A percentile compares a stretch with the other conserved stretches of the same genome.
phyloP scores from a whole-genome alignment of 1,140 invertebrate genomes.

The Diprion similis region DNA sequence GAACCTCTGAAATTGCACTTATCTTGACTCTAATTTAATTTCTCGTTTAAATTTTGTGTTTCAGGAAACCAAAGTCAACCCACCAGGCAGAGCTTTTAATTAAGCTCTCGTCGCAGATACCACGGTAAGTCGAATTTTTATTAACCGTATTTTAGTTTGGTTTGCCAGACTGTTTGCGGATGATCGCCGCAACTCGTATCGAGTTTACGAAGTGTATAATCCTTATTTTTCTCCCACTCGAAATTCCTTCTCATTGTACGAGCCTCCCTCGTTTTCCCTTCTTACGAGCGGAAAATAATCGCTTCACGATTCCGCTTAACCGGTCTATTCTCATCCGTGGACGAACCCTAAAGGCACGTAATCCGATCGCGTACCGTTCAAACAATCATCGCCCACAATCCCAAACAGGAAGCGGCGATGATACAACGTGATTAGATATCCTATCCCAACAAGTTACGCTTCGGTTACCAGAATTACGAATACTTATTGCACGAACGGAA shows the following conservation, averaged over 20 bases:
- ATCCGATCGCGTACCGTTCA: not conserved
- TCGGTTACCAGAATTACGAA: slow-evolving; percentile 8
- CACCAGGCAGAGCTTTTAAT: not conserved
- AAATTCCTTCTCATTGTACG: too few species aligned
- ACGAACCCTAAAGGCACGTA: not conserved
- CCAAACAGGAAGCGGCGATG: not conserved
- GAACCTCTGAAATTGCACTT: not conserved
- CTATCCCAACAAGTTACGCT: slow-evolving; percentile 7
- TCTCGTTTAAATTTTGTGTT: not conserved
- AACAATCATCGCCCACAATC: not conserved
- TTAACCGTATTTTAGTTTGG: too few species aligned
- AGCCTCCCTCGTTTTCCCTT: not conserved
- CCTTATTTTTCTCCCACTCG: too few species aligned
- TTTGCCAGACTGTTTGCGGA: too few species aligned
- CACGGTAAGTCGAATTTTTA: not conserved
- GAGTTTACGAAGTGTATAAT: too few species aligned
- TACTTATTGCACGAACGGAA: not conserved
- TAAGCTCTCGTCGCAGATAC: not conserved
- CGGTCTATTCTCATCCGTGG: not conserved
- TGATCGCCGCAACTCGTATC: too few species aligned
- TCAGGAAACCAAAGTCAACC: not conserved
- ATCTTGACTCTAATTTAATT: not conserved
- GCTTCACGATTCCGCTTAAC: not conserved
- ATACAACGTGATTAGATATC: not conserved
- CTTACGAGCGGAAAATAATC: not conserved